Percentiles rank a stretch among this genome's conserved stretches.
These are phyloP conservation scores for Rostratula benghalensis DNA, from an alignment of 2,113 vertebrate genomes.

Conservation along the genomic window DNA sequence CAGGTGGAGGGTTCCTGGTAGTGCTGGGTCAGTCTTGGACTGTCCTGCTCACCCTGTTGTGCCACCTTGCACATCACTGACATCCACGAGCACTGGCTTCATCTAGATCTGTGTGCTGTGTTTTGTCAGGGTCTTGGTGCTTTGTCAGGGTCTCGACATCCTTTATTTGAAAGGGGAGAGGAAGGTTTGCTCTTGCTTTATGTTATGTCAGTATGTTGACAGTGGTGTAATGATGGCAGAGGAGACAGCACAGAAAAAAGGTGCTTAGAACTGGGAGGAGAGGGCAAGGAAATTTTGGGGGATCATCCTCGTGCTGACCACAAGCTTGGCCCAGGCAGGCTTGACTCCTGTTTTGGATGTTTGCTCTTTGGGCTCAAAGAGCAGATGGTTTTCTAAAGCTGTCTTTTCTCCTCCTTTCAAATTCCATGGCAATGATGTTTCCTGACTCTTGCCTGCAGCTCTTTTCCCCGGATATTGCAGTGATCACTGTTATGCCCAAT, in stretches of 20 bases:
- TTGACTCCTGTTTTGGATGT: background rate
- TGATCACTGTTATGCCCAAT: background rate
- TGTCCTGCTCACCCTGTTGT: accelerated
- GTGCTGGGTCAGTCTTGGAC: background rate
- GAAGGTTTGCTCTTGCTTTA: background rate
- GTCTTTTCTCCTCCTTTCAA: background rate
- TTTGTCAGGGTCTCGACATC: background rate
- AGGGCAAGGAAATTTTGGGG: background rate
- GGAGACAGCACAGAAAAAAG: background rate
- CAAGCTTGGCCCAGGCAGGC: background rate
- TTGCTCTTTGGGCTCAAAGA: background rate
- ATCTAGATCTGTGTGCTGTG: background rate
- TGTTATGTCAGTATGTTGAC: background rate
- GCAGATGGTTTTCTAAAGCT: background rate
- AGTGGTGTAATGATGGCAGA: background rate
- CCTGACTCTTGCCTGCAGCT: background rate
- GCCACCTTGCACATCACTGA: accelerated
- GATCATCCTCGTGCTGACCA: background rate
- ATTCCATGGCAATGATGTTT: background rate
- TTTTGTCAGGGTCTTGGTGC: background rate
- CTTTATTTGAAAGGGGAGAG: background rate
- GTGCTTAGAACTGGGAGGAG: background rate
- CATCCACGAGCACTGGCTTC: accelerated
- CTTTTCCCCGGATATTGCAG: background rate
- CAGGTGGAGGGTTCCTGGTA: background rate